Evolutionary conservation across 2,113 vertebrate species (phyloP).

Genomic region (Pseudopipra pipra): DNA sequence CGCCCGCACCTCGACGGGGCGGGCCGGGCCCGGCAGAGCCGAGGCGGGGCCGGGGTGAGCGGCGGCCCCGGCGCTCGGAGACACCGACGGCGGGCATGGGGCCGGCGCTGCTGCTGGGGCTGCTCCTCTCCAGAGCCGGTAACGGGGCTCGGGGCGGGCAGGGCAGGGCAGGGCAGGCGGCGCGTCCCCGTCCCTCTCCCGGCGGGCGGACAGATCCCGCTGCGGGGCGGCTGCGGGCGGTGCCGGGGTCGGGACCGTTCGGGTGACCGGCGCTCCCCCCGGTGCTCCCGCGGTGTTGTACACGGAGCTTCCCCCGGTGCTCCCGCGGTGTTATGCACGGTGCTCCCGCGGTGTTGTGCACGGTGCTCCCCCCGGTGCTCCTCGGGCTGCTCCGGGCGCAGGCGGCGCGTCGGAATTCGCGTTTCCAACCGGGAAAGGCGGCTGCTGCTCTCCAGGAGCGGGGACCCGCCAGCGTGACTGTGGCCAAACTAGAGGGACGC

Average conservation of each 20-base stretch:
- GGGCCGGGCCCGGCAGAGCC: background rate
- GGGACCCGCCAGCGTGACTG: background rate
- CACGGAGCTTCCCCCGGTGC: background rate
- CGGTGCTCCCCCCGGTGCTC: background rate
- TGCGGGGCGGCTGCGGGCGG: background rate
- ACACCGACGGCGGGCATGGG: background rate
- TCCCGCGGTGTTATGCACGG: background rate
- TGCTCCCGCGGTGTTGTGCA: background rate
- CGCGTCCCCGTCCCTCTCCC: background rate
- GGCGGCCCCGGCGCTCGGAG: background rate
- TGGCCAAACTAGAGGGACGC: background rate
- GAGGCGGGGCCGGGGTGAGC: background rate
- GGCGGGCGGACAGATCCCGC: background rate
- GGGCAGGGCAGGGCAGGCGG: background rate
- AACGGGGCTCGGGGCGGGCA: background rate
- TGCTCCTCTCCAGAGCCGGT: slow-evolving; percentile 55
- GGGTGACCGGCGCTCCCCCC: background rate
- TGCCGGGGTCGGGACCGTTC: background rate
- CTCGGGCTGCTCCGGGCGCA: background rate
- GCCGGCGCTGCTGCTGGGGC: slow-evolving; percentile 22
- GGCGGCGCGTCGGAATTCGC: background rate
- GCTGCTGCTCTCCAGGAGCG: background rate
- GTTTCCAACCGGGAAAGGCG: background rate
- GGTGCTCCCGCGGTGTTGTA: background rate
- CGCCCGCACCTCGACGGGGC: background rate